Conservation (phyloP, 2,888 invertebrate genomes). For the Embidobia sp. region DNA sequence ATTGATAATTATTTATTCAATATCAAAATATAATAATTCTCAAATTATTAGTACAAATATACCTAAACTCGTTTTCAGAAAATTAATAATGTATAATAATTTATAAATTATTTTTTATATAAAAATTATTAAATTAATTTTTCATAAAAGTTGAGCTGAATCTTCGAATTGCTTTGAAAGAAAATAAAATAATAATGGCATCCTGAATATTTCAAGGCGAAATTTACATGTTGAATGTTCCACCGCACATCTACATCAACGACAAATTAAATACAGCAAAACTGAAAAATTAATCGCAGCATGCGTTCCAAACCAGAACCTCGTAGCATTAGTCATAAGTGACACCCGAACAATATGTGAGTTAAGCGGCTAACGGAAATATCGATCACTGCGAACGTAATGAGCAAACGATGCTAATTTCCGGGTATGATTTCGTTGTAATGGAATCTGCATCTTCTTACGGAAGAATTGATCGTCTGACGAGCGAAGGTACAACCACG, state of each 20-base stretch:
- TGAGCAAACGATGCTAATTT: conserved; percentile 70
- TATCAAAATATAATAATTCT: too few species aligned
- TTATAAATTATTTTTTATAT: too few species aligned
- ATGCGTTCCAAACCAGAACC: conserved; percentile 39
- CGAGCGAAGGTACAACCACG: conserved; percentile 57
- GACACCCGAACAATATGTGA: conserved; percentile 49
- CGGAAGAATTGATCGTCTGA: conserved; percentile 65
- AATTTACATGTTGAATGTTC: conserved; percentile 13
- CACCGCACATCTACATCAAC: conserved; percentile 8
- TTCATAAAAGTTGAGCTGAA: too few species aligned
- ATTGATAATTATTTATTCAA: too few species aligned
- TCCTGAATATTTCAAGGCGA: background rate
- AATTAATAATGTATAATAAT: too few species aligned
- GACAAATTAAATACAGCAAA: conserved; percentile 30
- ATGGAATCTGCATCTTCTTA: conserved; percentile 59
- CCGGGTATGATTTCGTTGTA: conserved; percentile 59
- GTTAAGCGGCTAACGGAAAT: conserved; percentile 58
- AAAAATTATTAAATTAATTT: too few species aligned
- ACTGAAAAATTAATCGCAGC: conserved; percentile 56
- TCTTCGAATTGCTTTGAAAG: too few species aligned
- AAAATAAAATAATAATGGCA: background rate
- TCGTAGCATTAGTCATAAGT: conserved; percentile 44
- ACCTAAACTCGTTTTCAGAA: too few species aligned
- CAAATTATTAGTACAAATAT: too few species aligned
- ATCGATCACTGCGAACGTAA: conserved; percentile 58